phyloP scores from a whole-genome alignment of 2,797 vertebrate genomes.

The Pseudotriccus pelzelni region DNA sequence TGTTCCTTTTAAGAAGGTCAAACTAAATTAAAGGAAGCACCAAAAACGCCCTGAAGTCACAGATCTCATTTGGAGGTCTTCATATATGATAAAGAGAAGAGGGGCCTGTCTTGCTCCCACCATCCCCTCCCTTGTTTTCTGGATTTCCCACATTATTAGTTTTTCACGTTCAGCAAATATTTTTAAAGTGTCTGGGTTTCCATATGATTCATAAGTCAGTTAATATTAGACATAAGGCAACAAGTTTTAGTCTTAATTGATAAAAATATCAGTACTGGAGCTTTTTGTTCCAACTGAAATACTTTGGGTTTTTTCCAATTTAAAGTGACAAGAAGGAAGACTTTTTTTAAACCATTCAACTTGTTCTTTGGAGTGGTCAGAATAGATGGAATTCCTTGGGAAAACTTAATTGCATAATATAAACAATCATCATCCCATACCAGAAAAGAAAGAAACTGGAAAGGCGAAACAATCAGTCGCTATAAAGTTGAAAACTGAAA shows the following conservation, averaged over 20 bases:
- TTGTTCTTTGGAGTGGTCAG: not conserved
- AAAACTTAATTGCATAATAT: not conserved
- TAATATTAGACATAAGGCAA: not conserved
- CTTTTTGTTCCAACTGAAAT: not conserved
- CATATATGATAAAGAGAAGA: not conserved
- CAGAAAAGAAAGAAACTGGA: not conserved
- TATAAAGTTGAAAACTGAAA: not conserved
- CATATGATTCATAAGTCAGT: not conserved
- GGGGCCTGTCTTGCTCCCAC: not conserved
- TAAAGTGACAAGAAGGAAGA: not conserved
- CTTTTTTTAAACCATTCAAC: not conserved
- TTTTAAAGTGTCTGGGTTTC: not conserved
- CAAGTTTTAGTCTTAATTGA: not conserved
- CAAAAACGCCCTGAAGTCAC: not conserved
- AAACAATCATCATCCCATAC: not conserved
- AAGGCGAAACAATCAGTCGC: not conserved
- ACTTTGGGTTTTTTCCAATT: not conserved
- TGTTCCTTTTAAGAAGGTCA: slow-evolving; percentile 41
- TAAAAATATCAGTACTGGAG: not conserved
- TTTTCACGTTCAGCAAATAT: not conserved
- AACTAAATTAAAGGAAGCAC: slow-evolving; percentile 18
- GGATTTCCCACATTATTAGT: not conserved
- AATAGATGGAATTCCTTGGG: not conserved
- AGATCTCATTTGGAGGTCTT: not conserved
- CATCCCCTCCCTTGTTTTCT: not conserved